Conservation (phyloP, 2,888 invertebrate genomes). For the Diploptera punctata region DNA sequence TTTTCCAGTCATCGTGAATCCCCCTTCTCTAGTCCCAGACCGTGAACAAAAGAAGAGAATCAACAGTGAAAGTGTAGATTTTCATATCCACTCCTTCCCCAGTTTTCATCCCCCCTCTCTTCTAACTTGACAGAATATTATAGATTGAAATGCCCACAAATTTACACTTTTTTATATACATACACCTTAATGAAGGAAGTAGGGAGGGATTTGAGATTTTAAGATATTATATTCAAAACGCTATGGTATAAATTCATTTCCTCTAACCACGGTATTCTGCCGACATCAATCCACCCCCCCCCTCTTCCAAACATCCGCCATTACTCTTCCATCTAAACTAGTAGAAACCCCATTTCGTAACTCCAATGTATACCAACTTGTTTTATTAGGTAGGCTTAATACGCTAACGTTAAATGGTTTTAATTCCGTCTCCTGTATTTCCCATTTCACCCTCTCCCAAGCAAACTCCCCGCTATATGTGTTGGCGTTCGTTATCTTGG, state of each 20-base stretch:
- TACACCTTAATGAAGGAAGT: background rate
- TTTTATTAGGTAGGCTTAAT: slow-evolving; percentile 6
- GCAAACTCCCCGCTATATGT: background rate
- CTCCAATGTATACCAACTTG: background rate
- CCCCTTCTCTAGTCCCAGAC: background rate
- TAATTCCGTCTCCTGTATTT: background rate
- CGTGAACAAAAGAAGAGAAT: background rate
- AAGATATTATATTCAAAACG: background rate
- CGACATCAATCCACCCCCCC: no score
- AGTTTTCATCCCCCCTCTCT: no score
- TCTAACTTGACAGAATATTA: background rate
- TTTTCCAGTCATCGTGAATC: background rate
- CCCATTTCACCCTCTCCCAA: background rate
- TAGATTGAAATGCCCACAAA: slow-evolving; percentile 12
- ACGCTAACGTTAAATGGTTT: background rate
- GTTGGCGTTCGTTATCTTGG: background rate
- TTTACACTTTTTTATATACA: background rate
- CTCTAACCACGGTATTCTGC: background rate
- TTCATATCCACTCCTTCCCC: background rate
- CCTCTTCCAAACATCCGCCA: no score
- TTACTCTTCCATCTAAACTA: background rate
- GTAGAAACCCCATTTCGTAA: background rate
- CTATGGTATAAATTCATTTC: slow-evolving; percentile 14
- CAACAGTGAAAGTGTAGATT: background rate
- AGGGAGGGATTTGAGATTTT: background rate